Evolutionary conservation across 2,888 invertebrate genomes (phyloP).

Genomic region (Macaria notata): DNA sequence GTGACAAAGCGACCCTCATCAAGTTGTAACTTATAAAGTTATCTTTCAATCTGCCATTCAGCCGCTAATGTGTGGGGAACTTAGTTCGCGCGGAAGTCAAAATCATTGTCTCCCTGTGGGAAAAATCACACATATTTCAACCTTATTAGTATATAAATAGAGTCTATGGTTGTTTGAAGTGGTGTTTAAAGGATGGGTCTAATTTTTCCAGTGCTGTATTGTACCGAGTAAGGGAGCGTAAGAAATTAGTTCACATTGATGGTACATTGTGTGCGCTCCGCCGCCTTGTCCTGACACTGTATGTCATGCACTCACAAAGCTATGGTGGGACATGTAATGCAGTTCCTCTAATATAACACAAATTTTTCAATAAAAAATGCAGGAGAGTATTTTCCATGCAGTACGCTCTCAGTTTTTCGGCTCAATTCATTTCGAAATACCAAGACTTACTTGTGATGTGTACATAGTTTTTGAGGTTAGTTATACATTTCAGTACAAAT

Average conservation of each 20-base stretch:
- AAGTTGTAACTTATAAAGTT: slow-evolving; percentile 28
- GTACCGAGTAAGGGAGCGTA: slow-evolving; percentile 69
- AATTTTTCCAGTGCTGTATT: slow-evolving; percentile 44
- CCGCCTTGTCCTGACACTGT: slow-evolving; percentile 43
- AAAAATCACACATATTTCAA: slow-evolving; percentile 5
- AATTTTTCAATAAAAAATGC: too few relatives aligned
- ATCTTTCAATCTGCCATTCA: slow-evolving; percentile 28
- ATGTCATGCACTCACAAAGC: slow-evolving; percentile 4
- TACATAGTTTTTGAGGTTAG: too few relatives aligned
- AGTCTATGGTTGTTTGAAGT: slow-evolving; percentile 19
- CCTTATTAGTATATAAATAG: slow-evolving; percentile 1
- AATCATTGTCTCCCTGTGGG: slow-evolving; percentile 47
- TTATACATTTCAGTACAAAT: too few relatives aligned
- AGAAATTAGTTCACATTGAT: slow-evolving; percentile 78
- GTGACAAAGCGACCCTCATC: slow-evolving; percentile 29
- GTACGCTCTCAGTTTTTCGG: too few relatives aligned
- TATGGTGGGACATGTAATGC: not conserved
- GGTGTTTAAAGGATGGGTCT: slow-evolving; percentile 26
- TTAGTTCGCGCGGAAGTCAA: slow-evolving; percentile 65
- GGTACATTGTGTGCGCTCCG: slow-evolving; percentile 54
- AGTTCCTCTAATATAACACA: too few relatives aligned
- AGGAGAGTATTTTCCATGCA: too few relatives aligned
- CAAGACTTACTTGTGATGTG: too few relatives aligned
- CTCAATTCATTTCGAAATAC: too few relatives aligned
- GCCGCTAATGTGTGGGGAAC: slow-evolving; percentile 73